Base-by-base conservation (phyloP, 2,797 vertebrate genomes). In the Spinibarbus caldwelli region DNA sequence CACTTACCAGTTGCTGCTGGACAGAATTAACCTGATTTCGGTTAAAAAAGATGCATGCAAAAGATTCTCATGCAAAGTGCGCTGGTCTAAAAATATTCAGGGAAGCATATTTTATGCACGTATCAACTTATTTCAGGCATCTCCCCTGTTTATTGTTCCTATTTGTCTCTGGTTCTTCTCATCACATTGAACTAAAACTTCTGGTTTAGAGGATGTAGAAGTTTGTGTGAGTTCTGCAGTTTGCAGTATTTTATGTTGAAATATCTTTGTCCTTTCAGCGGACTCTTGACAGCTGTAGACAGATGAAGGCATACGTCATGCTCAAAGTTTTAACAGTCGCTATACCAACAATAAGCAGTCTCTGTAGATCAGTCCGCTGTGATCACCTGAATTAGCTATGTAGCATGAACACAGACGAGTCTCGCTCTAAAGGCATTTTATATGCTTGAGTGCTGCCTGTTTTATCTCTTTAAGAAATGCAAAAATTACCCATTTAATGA, bases 21-120 rank as follows among this genome's bases (percentile, higher is more conserved):
- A 43, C 62, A 17, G 47, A 76, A 75, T 81, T 68, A 80, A 73
- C 38, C 38, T 31, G 52, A 68, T 75, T 38, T 62, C 31, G 36
- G 7, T 57, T 57, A 23, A 10, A 68, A 76, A 80, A 80, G 9
- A 19, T 3, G 70, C 15, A n/a, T n/a, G n/a, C n/a, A n/a, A n/a
- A n/a, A n/a, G n/a, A n/a, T 67, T 45, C 45, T 80, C 47, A 80
- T 73, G 59, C 52, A 80, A 79, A 79, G 14, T 59, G 45, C 73
- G 1, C 6, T 38, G 9, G 23, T 43, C 67, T 71, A 41, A 78
- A 85, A 78, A 82, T 78, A 45, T 59, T 78, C 41, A 78, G 12
- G 64, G 72, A 87, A 78, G 89, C 66, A 79, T 76, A 78, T 82
- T 84, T 91, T 68, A 34, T 54, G 62, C 82, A 57, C n/a, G 11